Evolutionary conservation across 1,140 invertebrate genomes (phyloP).

Genomic region (Drosophila arawakana): DNA sequence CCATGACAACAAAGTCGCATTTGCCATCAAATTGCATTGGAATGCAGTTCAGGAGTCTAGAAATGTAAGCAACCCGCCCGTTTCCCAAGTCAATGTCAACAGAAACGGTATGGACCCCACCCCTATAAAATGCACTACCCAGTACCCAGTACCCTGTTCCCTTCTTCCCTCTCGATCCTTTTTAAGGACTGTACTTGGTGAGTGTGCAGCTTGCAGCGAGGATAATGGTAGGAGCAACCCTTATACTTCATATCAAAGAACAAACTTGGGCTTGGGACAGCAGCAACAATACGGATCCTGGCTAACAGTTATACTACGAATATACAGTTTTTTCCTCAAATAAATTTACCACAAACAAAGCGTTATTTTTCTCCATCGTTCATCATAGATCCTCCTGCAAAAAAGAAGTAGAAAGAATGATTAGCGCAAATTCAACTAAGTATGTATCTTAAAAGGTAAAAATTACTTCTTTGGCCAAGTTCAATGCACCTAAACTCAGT

Average conservation of each 20-base stretch:
- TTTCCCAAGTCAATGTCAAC: conserved; percentile 73
- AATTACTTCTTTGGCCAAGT: conserved; percentile 48
- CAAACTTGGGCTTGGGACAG: conserved; percentile 44
- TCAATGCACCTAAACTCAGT: conserved; percentile 61
- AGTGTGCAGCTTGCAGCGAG: conserved; percentile 66
- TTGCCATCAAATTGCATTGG: conserved; percentile 67
- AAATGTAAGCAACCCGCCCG: conserved; percentile 33
- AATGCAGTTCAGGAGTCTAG: conserved; percentile 56
- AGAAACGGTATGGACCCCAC: conserved; percentile 47
- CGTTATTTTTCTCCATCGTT: conserved; percentile 83
- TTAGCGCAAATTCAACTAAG: neutral
- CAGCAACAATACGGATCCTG: conserved; percentile 26
- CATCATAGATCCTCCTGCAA: conserved; percentile 83
- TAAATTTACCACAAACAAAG: conserved; percentile 83
- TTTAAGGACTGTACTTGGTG: conserved; percentile 60
- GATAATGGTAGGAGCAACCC: conserved; percentile 50
- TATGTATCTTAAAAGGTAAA: conserved; percentile 26
- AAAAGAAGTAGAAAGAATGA: conserved; percentile 18
- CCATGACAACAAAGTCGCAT: conserved; percentile 47
- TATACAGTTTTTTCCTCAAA: conserved; percentile 20
- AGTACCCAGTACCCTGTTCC: conserved; percentile 11
- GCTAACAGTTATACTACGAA: neutral
- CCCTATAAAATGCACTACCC: conserved; percentile 28
- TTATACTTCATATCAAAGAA: conserved; percentile 33
- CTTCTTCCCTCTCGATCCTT: conserved; percentile 11